Evolutionary conservation across 2,113 vertebrate genomes (phyloP), one percentile per base, ranked within the genome.

Genomic region (Cyanistes caeruleus): DNA sequence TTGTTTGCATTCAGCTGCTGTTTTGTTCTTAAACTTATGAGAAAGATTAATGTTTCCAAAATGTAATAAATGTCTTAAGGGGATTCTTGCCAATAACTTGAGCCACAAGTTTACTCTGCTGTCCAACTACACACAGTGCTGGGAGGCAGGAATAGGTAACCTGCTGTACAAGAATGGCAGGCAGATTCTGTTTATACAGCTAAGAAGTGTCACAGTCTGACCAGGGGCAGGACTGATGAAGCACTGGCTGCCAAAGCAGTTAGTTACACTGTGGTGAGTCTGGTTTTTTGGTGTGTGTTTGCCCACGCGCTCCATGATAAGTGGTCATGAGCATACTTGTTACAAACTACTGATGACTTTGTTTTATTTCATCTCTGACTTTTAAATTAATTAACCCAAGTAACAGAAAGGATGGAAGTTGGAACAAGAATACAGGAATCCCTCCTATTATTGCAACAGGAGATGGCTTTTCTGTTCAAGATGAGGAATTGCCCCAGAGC

Each of bases 111-210:
- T 94, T 90, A 69, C 79, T 86, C 33, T 56, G 27, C 37, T 93
- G 83, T 86, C 79, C 91, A 60, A 16, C 76, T 93, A 20, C 56
- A 39, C 39, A 53, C 39, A 23, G 0, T 89, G 85, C 95, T 90
- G 76, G 87, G 80, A 95, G 95, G 90, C 82, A 97, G 64, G 88
- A 95, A 80, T 94, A 90, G 90, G 76, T 83, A 94, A 90, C 95
- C 82, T 95, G 93, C 85, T 88, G 68, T 76, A 78, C 93, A 95
- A 85, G 95, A 96, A 92, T 72, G 90, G 68, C 87, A 86, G 70
- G 87, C 92, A 94, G 56, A 31, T 84, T 63, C 75, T 94, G 83
- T 93, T 96, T 83, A 77, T 83, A 55, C 68, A 83, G 51, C 59
- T 77, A 7, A 51, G 78, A 93, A 82, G 67, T 76, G 75, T 77